These are phyloP conservation scores for Calonectris borealis DNA, from an alignment of 2,113 vertebrate genomes.

Conservation along the genomic window DNA sequence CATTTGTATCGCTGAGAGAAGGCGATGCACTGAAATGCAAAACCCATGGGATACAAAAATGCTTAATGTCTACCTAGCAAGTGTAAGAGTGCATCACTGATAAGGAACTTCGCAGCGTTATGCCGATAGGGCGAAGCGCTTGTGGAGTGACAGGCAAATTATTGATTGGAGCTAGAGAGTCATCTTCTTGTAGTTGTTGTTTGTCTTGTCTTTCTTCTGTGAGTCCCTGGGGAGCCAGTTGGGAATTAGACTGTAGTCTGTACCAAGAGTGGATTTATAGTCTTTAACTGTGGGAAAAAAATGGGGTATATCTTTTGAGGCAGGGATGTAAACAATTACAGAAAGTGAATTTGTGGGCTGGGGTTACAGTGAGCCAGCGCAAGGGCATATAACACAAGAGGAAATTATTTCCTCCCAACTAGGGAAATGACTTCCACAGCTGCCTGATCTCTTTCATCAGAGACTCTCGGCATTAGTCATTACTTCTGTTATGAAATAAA, in stretches of 20 bases:
- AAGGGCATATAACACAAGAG: not conserved
- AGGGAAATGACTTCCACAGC: not conserved
- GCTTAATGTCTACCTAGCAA: not conserved
- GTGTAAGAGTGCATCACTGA: not conserved
- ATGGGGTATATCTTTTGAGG: not conserved
- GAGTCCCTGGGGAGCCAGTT: not conserved
- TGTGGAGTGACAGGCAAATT: not conserved
- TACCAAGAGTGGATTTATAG: not conserved
- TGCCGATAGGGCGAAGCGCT: not conserved
- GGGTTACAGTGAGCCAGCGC: not conserved
- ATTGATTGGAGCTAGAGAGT: conserved; percentile 8
- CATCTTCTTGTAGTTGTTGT: not conserved
- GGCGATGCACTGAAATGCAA: not conserved
- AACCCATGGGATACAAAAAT: not conserved
- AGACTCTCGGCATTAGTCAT: not conserved
- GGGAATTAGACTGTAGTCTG: not conserved
- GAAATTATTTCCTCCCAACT: not conserved
- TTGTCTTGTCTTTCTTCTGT: not conserved
- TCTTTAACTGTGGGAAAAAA: not conserved
- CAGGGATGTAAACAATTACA: not conserved
- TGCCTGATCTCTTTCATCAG: not conserved
- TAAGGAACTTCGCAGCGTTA: not conserved
- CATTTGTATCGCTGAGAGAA: not conserved
- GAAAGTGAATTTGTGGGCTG: not conserved
- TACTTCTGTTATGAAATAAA: not conserved